phyloP scores from a whole-genome alignment of 2,113 vertebrate species.

The Tapirus terrestris region DNA sequence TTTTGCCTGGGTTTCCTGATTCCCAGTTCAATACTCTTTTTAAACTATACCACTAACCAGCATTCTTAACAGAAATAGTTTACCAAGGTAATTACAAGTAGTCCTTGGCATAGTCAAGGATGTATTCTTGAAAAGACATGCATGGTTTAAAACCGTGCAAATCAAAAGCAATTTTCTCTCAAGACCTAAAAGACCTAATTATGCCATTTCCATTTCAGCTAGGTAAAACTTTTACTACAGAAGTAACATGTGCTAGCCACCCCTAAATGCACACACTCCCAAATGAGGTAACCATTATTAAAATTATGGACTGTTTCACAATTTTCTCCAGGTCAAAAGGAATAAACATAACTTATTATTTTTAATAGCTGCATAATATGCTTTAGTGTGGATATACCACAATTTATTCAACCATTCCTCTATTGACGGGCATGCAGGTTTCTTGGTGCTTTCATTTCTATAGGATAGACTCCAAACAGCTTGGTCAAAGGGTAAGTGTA shows the following conservation, averaged over 20 bases:
- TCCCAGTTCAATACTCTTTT: slow-evolving; percentile 4
- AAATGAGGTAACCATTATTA: not conserved
- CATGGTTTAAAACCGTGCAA: not conserved
- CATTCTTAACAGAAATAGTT: slow-evolving; percentile 38
- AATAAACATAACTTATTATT: not conserved
- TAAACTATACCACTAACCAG: not conserved
- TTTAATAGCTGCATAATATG: slow-evolving; percentile 21
- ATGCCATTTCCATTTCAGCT: not conserved
- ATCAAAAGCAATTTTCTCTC: not conserved
- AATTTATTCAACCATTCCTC: slow-evolving; percentile 3
- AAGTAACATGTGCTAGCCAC: not conserved
- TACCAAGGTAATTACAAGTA: slow-evolving; percentile 2
- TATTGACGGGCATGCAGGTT: not conserved
- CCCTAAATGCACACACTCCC: not conserved
- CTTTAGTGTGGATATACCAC: not conserved
- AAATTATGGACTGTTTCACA: not conserved
- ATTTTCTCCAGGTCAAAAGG: not conserved
- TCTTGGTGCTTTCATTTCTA: slow-evolving; percentile 28
- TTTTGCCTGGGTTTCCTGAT: not conserved
- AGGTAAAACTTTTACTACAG: not conserved
- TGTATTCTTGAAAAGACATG: not conserved
- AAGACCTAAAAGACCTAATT: slow-evolving; percentile 13
- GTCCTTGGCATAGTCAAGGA: not conserved
- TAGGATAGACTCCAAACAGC: not conserved
- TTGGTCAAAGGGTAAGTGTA: not conserved